Evolutionary conservation across 2,113 vertebrate species (phyloP).

Genomic region (Bucco capensis): DNA sequence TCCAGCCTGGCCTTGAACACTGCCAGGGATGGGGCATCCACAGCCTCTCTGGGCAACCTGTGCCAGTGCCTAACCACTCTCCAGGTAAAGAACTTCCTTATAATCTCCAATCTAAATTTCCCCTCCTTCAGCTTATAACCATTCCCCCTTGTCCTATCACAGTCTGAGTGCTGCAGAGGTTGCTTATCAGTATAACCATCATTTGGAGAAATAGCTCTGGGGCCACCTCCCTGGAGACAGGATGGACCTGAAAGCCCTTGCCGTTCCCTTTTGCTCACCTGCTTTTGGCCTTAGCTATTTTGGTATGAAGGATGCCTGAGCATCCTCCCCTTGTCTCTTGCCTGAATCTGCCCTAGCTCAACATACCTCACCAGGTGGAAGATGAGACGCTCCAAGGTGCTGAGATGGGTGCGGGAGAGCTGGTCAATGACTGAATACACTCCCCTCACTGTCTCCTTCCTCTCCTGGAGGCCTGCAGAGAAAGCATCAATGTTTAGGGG

Average conservation of each 20-base stretch:
- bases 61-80: no score
- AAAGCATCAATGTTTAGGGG: not conserved
- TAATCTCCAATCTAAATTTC: no score
- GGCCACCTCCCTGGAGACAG: not conserved
- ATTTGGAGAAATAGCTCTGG: not conserved
- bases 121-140: no score
- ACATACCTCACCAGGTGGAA: slow-evolving; percentile 95
- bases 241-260: not conserved
- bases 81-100: no score
- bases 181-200: not conserved
- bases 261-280: not conserved
- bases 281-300: not conserved
- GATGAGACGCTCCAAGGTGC: slow-evolving; percentile 92
- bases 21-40: no score
- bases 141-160: no score
- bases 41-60: no score
- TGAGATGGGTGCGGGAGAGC: slow-evolving; percentile 92
- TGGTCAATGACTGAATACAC: slow-evolving; percentile 96
- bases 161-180: not conserved
- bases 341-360: not conserved
- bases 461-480: slow-evolving; percentile 87
- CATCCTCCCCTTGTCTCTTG: not conserved
- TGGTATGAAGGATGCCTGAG: fast-evolving
- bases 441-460: slow-evolving; percentile 87
- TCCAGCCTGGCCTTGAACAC: no score